Evolutionary conservation across 2,113 vertebrate genomes (phyloP), one percentile per base, ranked within the genome.

Genomic region (Chaetodon trifascialis): DNA sequence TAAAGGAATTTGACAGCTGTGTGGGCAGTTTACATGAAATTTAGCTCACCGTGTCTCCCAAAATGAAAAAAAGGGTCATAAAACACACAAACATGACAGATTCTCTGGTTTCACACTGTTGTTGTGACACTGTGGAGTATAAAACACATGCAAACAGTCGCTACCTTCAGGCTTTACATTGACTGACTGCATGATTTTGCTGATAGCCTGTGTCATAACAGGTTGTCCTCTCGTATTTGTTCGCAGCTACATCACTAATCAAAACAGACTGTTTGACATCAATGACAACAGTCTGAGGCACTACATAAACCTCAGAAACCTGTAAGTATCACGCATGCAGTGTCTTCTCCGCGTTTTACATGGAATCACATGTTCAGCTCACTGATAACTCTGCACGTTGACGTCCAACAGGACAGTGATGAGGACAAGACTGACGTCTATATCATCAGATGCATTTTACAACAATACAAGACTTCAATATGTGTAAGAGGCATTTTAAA

Each of bases 381-480:
- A 51, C 25, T 70, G 23, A 23, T 63, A 25, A 74, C 36, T 56
- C 77, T 78, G 49, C 42, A 69, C 36, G 11, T 84, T 82, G 88
- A 11, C 93, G 51, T 44, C 65, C 46, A 74, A 81, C 90, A 99
- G 98, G 93, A 99, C 98, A 0, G 96, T 99, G 92, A 97, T 96
- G 88, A 96, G 96, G 86, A 97, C 97, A 0, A 96, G 96, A 59
- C 88, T 99, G 94, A 96, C 92, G 77, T 96, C 95, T 38, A 95
- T 99, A 86, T 97, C 98, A 55, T 89, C 91, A 75, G 95, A 96
- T 17, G 97, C 98, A 6, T 99, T 99, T 94, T 95, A 92, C 89
- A 98, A 97, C 94, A 99, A 98, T 1, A 87, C 93, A 83, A 97
- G 96, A 86, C 96, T 99, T 84, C 97, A 98, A 86, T 97, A 98